Base-by-base conservation (phyloP, 2,888 invertebrate genomes). In the Dasysyrphus albostriatus region DNA sequence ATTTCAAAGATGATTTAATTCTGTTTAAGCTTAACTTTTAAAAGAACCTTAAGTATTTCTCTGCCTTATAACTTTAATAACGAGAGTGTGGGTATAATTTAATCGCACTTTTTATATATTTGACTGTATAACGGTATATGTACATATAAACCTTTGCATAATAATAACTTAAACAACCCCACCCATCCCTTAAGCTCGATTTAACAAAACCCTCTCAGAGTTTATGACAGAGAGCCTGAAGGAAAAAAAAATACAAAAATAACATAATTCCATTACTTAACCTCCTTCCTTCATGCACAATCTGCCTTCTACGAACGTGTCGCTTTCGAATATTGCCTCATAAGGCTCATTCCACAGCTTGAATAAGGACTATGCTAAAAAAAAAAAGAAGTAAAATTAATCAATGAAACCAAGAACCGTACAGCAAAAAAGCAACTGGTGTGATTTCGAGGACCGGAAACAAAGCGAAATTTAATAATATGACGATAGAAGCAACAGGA, bases 381-480 rank as follows among this genome's bases (percentile, higher is more conserved):
- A 56, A n/a, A 24, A 54, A 63, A n/a, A 16, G 29, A 32, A 19
- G 37, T n/a, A 37, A 82, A 76, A 77, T 81, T 76, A 85, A 85
- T 77, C 82, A 81, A 85, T 77, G 54, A 56, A 85, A 72, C 47
- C 58, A 72, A 44, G 63, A 65, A 65, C 70, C n/a, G 37, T 69
- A 42, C 65, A 83, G 59, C 44, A 81, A 63, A 54, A 78, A 74
- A 69, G 88, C 88, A 83, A 88, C 88, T 88, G 88, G 88, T 88
- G 88, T 76, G 72, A 73, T 76, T 80, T 67, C 69, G 51, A 56
- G 76, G 67, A 61, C 83, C 88, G 83, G 83, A 83, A 83, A 79
- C 72, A 75, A 75, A 74, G 61, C 56, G 44, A 82, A 83, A 87
- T 87, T 82, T 82, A 87, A 87, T 87, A 87, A 87, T 72, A 87